Evolutionary conservation across 2,888 invertebrate species (phyloP).

Genomic region (Lydus trimaculatus): DNA sequence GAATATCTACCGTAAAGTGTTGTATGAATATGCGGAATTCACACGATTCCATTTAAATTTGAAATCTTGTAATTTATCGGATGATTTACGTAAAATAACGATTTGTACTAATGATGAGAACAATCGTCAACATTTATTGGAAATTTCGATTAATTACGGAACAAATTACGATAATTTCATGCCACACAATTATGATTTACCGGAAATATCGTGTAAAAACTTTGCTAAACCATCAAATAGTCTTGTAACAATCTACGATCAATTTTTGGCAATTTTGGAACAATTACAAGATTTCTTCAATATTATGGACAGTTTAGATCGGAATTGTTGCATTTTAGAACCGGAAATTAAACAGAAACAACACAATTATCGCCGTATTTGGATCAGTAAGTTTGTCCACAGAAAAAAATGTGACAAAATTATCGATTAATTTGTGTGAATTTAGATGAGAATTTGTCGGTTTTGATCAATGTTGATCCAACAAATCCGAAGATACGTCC

Average conservation of each 20-base stretch:
- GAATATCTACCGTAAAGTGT: conserved; percentile 39
- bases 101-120: conserved; percentile 40
- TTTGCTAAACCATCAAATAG: conserved; percentile 37
- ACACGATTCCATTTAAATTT: conserved; percentile 47
- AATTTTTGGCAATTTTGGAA: conserved; percentile 47
- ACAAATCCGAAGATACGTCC: conserved; percentile 51
- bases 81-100: conserved; percentile 42
- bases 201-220: conserved; percentile 34
- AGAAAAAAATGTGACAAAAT: neutral
- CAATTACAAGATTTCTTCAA: conserved; percentile 56
- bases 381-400: conserved; percentile 48
- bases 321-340: conserved; percentile 57
- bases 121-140: conserved; percentile 41
- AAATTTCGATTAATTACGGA: conserved; percentile 43
- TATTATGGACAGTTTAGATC: conserved; percentile 58
- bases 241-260: conserved; percentile 49
- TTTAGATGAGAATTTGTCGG: conserved; percentile 55
- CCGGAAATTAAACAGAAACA: conserved; percentile 54
- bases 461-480: conserved; percentile 57
- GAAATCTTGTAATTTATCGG: conserved; percentile 37
- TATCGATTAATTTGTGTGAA: conserved; percentile 20
- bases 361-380: conserved; percentile 57
- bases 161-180: conserved; percentile 43
- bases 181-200: conserved; percentile 48
- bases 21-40: conserved; percentile 48